Conservation (phyloP, 2,797 vertebrate genomes). For the Rallus crepitans region DNA sequence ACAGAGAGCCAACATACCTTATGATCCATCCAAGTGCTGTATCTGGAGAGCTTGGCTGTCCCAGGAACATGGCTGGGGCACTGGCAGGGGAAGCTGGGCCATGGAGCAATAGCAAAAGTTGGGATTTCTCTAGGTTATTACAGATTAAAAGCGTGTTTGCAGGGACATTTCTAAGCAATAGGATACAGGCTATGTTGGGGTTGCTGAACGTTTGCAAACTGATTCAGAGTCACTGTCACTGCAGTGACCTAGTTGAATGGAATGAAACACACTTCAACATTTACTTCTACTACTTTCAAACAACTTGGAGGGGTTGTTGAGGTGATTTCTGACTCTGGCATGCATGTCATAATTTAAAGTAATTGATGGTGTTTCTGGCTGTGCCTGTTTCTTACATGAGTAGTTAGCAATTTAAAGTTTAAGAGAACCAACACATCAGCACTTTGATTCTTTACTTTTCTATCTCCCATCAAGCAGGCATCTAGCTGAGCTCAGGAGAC, state of each 20-base stretch:
- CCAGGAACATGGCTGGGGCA: neutral
- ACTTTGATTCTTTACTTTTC: conserved; percentile 48
- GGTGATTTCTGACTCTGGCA: neutral
- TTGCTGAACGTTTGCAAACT: neutral
- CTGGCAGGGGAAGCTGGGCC: neutral
- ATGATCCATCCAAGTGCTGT: too few species aligned
- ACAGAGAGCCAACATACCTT: neutral
- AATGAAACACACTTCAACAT: neutral
- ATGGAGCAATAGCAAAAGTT: neutral
- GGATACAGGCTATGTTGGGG: neutral
- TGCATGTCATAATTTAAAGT: conserved; percentile 35
- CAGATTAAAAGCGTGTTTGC: neutral
- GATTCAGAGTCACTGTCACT: neutral
- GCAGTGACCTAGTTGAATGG: neutral
- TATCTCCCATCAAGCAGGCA: neutral
- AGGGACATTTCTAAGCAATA: neutral
- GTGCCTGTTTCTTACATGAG: neutral
- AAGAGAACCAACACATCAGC: neutral
- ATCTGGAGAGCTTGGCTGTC: neutral
- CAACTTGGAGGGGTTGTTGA: neutral
- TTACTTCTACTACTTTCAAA: conserved; percentile 13
- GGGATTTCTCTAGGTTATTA: neutral
- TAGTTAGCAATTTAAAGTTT: neutral
- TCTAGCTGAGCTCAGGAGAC: conserved; percentile 28
- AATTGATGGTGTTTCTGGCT: conserved; percentile 8